phyloP scores from a whole-genome alignment of 2,113 vertebrate species.

The Indri indri region DNA sequence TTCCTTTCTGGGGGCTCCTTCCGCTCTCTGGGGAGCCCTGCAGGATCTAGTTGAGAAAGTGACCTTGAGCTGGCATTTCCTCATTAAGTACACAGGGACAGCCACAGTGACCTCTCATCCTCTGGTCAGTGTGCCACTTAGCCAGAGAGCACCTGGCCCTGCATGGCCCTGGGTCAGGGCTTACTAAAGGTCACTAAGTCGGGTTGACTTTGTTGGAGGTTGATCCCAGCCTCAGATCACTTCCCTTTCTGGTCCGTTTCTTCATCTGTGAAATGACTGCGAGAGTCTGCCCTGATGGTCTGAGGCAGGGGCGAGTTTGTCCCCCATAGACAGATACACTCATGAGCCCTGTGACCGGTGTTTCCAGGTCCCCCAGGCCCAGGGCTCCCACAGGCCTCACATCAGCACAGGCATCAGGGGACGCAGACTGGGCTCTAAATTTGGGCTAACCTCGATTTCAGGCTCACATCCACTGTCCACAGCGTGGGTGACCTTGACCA shows the following conservation, averaged over 20 bases:
- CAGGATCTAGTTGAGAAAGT: neutral
- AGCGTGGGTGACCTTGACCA: neutral
- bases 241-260: constrained; percentile 50
- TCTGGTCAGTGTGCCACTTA: neutral
- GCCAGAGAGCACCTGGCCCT: neutral
- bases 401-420: neutral
- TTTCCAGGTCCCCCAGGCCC: neutral
- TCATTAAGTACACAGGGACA: neutral
- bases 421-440: neutral
- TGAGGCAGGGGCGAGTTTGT: neutral
- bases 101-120: neutral
- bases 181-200: neutral
- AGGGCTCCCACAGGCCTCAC: neutral
- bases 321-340: neutral
- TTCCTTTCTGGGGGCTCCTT: neutral
- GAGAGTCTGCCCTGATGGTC: neutral
- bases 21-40: neutral
- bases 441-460: neutral
- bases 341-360: neutral
- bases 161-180: neutral
- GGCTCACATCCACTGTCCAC: neutral
- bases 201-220: neutral
- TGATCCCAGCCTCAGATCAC: neutral
- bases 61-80: neutral
- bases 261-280: constrained; percentile 25